Base-by-base conservation (phyloP, 1,140 invertebrate species). In the Drosophila watanabei region DNA sequence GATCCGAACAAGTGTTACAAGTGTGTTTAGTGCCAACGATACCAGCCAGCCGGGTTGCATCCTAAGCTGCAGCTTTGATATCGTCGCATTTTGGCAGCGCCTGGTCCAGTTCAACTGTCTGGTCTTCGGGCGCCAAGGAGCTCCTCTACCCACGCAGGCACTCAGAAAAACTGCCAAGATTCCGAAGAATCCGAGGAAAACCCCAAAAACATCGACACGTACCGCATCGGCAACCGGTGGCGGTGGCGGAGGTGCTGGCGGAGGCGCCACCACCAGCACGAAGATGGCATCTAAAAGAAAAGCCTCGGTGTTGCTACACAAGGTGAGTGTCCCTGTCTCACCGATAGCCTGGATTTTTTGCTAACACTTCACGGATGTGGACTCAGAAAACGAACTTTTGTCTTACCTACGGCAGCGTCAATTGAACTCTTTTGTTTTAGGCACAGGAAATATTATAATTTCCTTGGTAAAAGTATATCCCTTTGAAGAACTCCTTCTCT, bases 201-300 rank as follows among this genome's bases (percentile, higher is more conserved):
- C 91, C 73, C 88, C 91, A 88, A 92, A 92, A 92, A 92, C 90
- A 72, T 92, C 91, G 91, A 92, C 91, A 92, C 91, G 91, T 92
- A 85, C 91, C 86, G 91, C 91, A 92, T 92, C 91, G 91, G 92
- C 91, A 92, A 91, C 91, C 82, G 91, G 82, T 89, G 87, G 87
- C 84, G 84, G 87, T 84, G 91, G 91, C 79, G 91, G 91, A 88
- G 91, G 91, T 91, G 86, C 87, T 90, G 86, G 86, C 82, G 86
- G 86, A 79, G 86, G 87, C 83, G 86, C 85, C 82, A 90, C 85
- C 86, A 90, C 86, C 88, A 92, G 80, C 88, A 92, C 91, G 66
- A 93, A 93, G 79, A 93, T 93, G 92, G 92, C 92, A 80, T 93
- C 92, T 84, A 93, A 93, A 91, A 91, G 92, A 80, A 93, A 93